A percentile compares a stretch with the other conserved stretches of the same genome.
These are phyloP conservation scores for Lepilemur septentrionalis DNA, from an alignment of 2,797 vertebrate species.

Conservation along the genomic window DNA sequence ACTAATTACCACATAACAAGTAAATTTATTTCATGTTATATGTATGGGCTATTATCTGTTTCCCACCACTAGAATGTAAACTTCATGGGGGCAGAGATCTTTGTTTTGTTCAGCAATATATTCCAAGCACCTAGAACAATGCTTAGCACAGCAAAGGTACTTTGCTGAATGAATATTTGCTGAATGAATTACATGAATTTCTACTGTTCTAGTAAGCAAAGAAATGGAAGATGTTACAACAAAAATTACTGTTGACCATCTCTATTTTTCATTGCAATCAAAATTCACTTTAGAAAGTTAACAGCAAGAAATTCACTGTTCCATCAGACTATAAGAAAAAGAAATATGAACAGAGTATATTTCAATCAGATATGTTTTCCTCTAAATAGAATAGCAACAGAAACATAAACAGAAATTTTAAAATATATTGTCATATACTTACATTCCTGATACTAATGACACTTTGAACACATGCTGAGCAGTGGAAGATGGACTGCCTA, in stretches of 20 bases:
- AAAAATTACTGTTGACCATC: conserved; percentile 21
- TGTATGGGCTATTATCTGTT: background rate
- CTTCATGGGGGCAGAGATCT: background rate
- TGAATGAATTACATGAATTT: background rate
- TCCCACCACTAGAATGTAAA: background rate
- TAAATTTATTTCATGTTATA: background rate
- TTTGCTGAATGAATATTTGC: background rate
- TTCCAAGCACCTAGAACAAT: background rate
- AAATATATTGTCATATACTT: conserved; percentile 83
- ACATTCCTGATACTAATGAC: conserved; percentile 97
- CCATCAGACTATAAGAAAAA: conserved; percentile 19
- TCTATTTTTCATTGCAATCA: conserved; percentile 41
- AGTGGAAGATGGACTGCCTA: conserved; percentile 95
- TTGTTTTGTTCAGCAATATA: conserved; percentile 33
- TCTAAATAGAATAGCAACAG: conserved; percentile 24
- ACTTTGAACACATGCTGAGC: conserved; percentile 96
- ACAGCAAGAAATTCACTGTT: background rate
- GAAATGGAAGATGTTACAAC: conserved; percentile 19
- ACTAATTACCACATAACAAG: background rate
- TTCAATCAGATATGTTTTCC: background rate
- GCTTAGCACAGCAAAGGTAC: background rate
- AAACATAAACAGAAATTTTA: conserved; percentile 47
- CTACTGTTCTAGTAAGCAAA: conserved; percentile 12
- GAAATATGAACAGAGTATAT: conserved; percentile 25
- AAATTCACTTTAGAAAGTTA: conserved; percentile 52